Evolutionary conservation across 1,140 invertebrate species (phyloP), one percentile per base, ranked within the genome.

Genomic region (Ephestia elutella): DNA sequence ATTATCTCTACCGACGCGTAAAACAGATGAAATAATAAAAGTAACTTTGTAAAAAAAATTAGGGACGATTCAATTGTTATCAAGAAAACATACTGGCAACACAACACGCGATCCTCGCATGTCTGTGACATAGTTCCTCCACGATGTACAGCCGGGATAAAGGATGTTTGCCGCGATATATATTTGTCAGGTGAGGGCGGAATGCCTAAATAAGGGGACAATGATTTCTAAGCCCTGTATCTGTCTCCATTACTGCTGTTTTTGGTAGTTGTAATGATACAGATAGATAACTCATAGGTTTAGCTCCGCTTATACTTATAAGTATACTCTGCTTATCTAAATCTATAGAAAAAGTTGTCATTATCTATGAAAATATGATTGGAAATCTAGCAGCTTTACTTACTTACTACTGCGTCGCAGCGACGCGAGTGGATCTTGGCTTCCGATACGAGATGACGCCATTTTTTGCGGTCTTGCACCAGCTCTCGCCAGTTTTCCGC

Each of bases 131-230:
- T 44, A 48, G 18, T 56, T 20, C 19, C 19, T 30, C n/a, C 9
- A 56, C 25, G 35, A 56, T 59, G 35, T 59, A 59, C 49, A 35
- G 50, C 50, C 21, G 20, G 50, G 21, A 25, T 25, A 53, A 53
- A 11, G 50, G 50, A 53, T 53, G 19, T 53, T 53, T 53, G 50
- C 50, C 50, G n/a, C 50, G 21, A 53, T 53, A 53, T 53, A 53
- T 50, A 50, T 50, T 20, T 53, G 9, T 21, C 19, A 25, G 50
- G 21, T 53, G 50, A 53, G 50, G 50, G 19, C 5, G 50, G 50
- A 53, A 53, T 53, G 21, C 19, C 50, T 53, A 53, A 53, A 53
- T 25, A 53, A 10, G 20, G 38, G 38, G 38, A 25, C 15, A 15
- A 44, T 44, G 38, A 15, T 44, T 44, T 10, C 38, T 44, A 44